Base-by-base conservation (phyloP, 2,797 vertebrate genomes). In the Trematomus bernacchii region DNA sequence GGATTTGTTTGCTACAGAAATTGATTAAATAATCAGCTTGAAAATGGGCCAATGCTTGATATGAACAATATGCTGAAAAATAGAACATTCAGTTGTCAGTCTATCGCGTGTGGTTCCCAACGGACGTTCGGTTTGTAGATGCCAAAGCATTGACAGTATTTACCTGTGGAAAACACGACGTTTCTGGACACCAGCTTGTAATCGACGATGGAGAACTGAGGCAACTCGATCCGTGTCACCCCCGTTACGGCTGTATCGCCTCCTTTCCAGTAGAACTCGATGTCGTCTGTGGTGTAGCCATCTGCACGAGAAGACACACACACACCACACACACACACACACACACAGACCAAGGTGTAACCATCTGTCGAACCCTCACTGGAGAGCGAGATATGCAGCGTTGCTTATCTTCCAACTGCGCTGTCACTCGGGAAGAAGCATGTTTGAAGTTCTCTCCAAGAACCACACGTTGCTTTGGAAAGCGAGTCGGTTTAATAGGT, bases 151-250 rank as follows among this genome's bases (percentile, higher is more conserved):
- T 12, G 0, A 3, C n/a, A 27, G 27, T 27, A 4, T 53, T 90
- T 94, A 99, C 98, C 98, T 97, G 98, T 99, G 86, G 98, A 99
- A 92, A 99, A 99, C 80, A 98, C 97, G 30, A 99, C 98, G 74
- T 99, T 98, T 92, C 96, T 99, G 92, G 98, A 99, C 87, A 99
- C 97, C 84, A 99, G 94, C 86, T 98, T 98, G 95, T 99, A 99
- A 92, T 99, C 97, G 40, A 99, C 97, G 4, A 99, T 99, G 89
- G 98, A 99, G 93, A 99, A 99, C 90, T 99, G 98, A 23, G 98
- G 98, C 79, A 99, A 91, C 82, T 99, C 98, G 37, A 99, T 99
- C 85, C 97, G 95, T 16, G 96, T 97, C 84, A 99, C 98, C 73
- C 98, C 98, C 0, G 98, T 94, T 42, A 94, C 93, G 2, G 94